phyloP scores from a whole-genome alignment of 2,797 vertebrate species.

The Manis javanica region DNA sequence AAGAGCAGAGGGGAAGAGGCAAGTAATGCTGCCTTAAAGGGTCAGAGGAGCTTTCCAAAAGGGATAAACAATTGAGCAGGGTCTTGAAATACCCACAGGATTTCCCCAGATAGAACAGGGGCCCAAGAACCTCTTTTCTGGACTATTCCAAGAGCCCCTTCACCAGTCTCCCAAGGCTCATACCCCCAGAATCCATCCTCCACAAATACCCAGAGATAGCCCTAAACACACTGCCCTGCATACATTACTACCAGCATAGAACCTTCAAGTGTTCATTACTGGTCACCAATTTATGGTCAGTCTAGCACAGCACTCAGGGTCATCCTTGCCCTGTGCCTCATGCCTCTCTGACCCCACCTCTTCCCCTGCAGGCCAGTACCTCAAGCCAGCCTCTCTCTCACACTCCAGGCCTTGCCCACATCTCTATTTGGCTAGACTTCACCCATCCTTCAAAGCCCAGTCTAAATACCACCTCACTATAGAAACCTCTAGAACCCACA shows the following conservation, averaged over 20 bases:
- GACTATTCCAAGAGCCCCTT: background rate
- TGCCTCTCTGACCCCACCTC: accelerated
- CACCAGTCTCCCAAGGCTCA: background rate
- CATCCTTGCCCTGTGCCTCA: background rate
- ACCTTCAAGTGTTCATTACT: background rate
- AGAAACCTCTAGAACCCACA: background rate
- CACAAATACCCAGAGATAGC: background rate
- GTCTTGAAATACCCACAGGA: background rate
- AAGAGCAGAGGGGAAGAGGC: background rate
- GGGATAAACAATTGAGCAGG: background rate
- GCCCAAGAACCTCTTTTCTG: background rate
- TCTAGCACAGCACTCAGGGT: too few species aligned
- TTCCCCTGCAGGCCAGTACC: background rate
- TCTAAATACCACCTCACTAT: background rate
- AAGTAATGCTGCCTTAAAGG: background rate
- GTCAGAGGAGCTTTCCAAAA: background rate
- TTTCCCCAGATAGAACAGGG: background rate
- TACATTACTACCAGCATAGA: background rate
- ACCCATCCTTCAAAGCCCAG: background rate
- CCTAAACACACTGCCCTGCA: background rate
- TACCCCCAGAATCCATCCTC: background rate
- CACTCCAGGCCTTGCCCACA: too few species aligned
- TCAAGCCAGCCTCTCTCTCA: background rate
- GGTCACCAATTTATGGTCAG: too few species aligned
- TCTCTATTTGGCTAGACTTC: background rate